Conservation (phyloP, 1,140 invertebrate genomes). For the Cotesia typhae region DNA sequence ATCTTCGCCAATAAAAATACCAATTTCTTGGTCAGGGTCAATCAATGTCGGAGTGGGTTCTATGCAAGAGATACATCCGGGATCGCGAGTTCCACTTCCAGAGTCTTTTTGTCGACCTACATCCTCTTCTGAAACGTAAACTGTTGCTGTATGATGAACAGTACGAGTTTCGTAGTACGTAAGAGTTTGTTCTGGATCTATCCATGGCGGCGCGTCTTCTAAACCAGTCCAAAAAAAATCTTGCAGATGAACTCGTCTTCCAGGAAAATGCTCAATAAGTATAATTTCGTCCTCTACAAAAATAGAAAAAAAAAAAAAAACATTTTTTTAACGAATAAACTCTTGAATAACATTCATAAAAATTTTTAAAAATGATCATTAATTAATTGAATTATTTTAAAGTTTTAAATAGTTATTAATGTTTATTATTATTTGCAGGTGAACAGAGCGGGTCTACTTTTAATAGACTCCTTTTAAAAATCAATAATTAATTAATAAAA, state of each 20-base stretch:
- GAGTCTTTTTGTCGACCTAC: constrained; percentile 14
- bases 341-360: too few relatives aligned
- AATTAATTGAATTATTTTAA: too few relatives aligned
- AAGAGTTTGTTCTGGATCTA: constrained; percentile 57
- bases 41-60: constrained; percentile 56
- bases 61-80: constrained; percentile 55
- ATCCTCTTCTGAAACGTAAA: constrained; percentile 51
- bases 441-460: too few relatives aligned
- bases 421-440: too few relatives aligned
- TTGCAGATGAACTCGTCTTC: constrained; percentile 74
- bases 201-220: constrained; percentile 74
- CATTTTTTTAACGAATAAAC: too few relatives aligned
- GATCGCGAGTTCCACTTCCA: constrained; percentile 39
- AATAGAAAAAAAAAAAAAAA: constrained; percentile 5
- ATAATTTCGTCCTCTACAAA: constrained; percentile 60
- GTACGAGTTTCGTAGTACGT: constrained; percentile 59
- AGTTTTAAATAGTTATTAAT: too few relatives aligned
- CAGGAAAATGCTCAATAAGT: constrained; percentile 64
- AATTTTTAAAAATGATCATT: too few relatives aligned
- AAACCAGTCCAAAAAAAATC: constrained; percentile 88
- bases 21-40: constrained; percentile 58
- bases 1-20: constrained; percentile 58
- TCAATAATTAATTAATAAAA: too few relatives aligned
- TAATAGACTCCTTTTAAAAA: too few relatives aligned
- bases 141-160: constrained; percentile 56